A percentile compares a stretch with the other conserved stretches of the same genome.
These are phyloP conservation scores for Melanotaenia parkinsoni DNA, from an alignment of 2,797 vertebrate species.

Conservation along the genomic window DNA sequence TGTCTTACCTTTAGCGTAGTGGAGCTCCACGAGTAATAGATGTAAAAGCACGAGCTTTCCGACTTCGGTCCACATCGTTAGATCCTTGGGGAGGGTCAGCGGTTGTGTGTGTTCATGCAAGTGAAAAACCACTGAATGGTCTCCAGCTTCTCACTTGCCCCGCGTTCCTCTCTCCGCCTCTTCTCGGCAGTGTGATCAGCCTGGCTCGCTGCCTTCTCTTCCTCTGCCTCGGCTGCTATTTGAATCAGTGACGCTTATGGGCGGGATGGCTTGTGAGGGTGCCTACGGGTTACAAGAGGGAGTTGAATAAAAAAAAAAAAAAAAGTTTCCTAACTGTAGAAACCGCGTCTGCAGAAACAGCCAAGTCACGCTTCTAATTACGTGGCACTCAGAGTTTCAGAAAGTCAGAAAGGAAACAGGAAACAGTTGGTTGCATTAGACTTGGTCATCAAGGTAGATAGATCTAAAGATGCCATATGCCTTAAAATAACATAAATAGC, in stretches of 20 bases:
- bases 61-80: slow-evolving; percentile 83
- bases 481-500: too few species aligned
- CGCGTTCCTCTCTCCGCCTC: slow-evolving; percentile 32
- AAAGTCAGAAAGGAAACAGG: not conserved
- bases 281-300: slow-evolving; percentile 32
- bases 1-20: slow-evolving; percentile 76
- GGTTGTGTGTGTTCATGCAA: slow-evolving; percentile 59
- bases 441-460: too few species aligned
- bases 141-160: slow-evolving; percentile 32
- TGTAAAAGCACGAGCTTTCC: slow-evolving; percentile 82
- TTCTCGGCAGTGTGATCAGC: slow-evolving; percentile 33
- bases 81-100: slow-evolving; percentile 48
- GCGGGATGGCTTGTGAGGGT: slow-evolving; percentile 63
- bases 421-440: not conserved
- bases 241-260: slow-evolving; percentile 81
- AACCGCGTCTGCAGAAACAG: slow-evolving; percentile 4
- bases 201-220: slow-evolving; percentile 40
- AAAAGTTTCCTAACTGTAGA: too few species aligned
- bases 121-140: slow-evolving; percentile 46
- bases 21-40: slow-evolving; percentile 80
- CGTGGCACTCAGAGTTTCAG: not conserved
- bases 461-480: too few species aligned
- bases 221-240: slow-evolving; percentile 62
- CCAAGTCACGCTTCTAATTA: slow-evolving; percentile 40
- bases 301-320: too few species aligned